These are phyloP conservation scores for Zoanthus solanderi DNA, from an alignment of 92 coral and sea anemone species.

Conservation along the genomic window DNA sequence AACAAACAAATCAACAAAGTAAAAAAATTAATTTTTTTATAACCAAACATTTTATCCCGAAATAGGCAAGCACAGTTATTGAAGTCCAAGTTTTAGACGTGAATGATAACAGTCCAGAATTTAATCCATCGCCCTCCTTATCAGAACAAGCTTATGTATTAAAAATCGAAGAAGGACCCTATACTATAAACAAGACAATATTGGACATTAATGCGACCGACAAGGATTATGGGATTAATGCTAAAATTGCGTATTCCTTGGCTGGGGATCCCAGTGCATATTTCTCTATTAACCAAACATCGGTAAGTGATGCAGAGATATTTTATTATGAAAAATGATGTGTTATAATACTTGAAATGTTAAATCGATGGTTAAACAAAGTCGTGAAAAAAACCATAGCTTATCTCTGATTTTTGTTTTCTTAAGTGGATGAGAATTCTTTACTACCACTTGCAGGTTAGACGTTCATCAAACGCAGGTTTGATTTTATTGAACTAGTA, in stretches of 20 bases:
- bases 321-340: no score
- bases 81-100: constrained; percentile 76
- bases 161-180: constrained; percentile 68
- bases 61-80: constrained; percentile 65
- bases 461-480: no score
- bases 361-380: no score
- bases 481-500: no score
- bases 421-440: neutral
- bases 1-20: neutral
- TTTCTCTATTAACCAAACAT: constrained; percentile 59
- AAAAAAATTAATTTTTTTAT: no score
- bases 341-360: no score
- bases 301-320: constrained; percentile 60
- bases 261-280: constrained; percentile 75
- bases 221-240: constrained; percentile 77
- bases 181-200: constrained; percentile 55
- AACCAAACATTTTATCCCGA: neutral
- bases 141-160: constrained; percentile 55
- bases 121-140: constrained; percentile 69
- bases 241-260: constrained; percentile 68
- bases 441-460: no score
- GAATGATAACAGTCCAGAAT: constrained; percentile 84
- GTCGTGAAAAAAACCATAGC: no score
- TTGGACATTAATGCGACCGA: constrained; percentile 91
- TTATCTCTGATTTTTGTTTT: no score